Percentiles rank a stretch among this genome's conserved stretches.
Evolutionary conservation across 2,888 invertebrate genomes (phyloP).

Genomic region (Dryococelus australis): DNA sequence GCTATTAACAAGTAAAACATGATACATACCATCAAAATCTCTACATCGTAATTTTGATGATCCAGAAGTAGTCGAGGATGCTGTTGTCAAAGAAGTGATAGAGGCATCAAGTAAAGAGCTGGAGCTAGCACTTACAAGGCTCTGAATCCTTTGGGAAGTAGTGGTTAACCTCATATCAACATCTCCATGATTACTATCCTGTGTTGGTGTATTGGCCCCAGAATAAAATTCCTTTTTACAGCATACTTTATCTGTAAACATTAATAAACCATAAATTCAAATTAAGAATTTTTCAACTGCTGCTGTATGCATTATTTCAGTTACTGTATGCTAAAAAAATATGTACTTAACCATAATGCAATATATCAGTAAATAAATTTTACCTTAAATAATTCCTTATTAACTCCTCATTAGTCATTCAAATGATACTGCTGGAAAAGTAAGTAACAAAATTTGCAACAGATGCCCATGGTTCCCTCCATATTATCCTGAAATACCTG

Average conservation of each 20-base stretch:
- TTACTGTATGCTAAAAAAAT: too few relatives aligned
- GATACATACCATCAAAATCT: conserved; percentile 83
- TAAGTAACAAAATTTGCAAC: too few relatives aligned
- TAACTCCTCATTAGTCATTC: too few relatives aligned
- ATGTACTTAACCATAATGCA: too few relatives aligned
- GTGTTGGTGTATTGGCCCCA: conserved; percentile 64
- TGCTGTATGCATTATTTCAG: too few relatives aligned
- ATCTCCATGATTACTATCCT: conserved; percentile 67
- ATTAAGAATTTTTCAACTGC: neutral
- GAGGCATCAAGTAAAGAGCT: conserved; percentile 32
- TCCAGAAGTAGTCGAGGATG: conserved; percentile 35
- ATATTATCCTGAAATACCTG: too few relatives aligned
- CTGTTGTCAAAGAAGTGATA: conserved; percentile 32
- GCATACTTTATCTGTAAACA: conserved; percentile 57
- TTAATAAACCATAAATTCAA: neutral
- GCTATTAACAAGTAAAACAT: neutral
- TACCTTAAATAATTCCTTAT: too few relatives aligned
- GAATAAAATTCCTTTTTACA: conserved; percentile 58
- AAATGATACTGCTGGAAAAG: too few relatives aligned
- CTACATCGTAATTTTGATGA: conserved; percentile 73
- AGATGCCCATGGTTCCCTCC: too few relatives aligned
- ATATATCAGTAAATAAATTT: too few relatives aligned
- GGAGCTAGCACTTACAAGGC: conserved; percentile 57
- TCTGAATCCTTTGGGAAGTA: conserved; percentile 63
- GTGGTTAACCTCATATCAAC: conserved; percentile 63